Conservation (phyloP, 1,140 invertebrate genomes). For the Cheumatopsyche charites region DNA sequence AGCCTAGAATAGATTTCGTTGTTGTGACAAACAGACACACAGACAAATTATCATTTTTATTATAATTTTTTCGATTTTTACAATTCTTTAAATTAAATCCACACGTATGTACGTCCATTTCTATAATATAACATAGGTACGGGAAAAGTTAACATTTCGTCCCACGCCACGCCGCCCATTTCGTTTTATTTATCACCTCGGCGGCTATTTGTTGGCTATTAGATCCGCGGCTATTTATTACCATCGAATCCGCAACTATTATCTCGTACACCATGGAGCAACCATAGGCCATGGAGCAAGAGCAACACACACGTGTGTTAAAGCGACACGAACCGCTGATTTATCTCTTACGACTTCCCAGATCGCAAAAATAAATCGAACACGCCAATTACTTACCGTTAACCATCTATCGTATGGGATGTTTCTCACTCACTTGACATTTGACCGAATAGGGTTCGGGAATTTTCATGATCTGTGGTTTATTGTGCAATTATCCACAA, state of each 20-base stretch:
- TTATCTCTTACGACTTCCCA: conserved; percentile 14
- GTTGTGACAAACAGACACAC: no score
- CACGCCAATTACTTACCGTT: conserved; percentile 11
- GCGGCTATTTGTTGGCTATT: conserved; percentile 11
- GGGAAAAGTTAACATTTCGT: not conserved
- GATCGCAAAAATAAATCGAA: conserved; percentile 17
- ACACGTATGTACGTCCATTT: no score
- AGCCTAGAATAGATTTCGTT: no score
- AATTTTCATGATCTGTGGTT: no score
- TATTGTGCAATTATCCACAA: no score
- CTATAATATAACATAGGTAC: no score
- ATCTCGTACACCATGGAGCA: not conserved
- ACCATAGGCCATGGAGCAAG: not conserved
- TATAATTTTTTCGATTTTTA: no score
- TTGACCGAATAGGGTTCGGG: no score
- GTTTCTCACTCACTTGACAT: not conserved
- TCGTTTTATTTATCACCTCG: conserved; percentile 18
- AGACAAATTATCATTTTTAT: no score
- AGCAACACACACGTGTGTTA: not conserved
- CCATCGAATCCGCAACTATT: conserved; percentile 17
- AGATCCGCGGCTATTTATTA: conserved; percentile 21
- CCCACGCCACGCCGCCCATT: conserved; percentile 9
- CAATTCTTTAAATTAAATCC: no score
- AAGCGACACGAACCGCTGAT: not conserved
- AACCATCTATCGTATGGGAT: not conserved